A percentile compares a stretch with the other conserved stretches of the same genome.
Evolutionary conservation across 2,797 vertebrate species (phyloP).

Genomic region (Micromesistius poutassou): DNA sequence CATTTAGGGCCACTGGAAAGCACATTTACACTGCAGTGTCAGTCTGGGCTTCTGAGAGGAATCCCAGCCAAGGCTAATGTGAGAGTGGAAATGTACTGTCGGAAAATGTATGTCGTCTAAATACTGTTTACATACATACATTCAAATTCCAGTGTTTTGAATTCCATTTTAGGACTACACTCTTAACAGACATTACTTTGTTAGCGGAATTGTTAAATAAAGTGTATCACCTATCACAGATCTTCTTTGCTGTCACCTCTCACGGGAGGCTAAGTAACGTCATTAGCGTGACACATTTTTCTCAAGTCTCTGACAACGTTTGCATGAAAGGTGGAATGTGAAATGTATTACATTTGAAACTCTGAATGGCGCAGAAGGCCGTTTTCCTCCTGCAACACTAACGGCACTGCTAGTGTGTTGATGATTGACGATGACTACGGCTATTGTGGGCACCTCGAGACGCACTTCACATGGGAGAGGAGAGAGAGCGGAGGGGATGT

Average conservation of each 20-base stretch:
- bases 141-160: not conserved
- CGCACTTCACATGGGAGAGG: not conserved
- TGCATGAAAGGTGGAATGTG: not conserved
- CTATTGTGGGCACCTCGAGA: not conserved
- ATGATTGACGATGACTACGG: not conserved
- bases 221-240: not conserved
- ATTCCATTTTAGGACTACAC: not conserved
- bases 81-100: not conserved
- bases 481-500: not conserved
- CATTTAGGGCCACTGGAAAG: not conserved
- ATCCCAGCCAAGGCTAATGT: not conserved
- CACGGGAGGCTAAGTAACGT: not conserved
- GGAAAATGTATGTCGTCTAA: not conserved
- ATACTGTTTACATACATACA: not conserved
- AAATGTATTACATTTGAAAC: not conserved
- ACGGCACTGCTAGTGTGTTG: not conserved
- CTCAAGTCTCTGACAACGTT: not conserved
- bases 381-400: not conserved
- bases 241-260: not conserved
- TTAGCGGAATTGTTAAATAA: no score
- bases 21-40: not conserved
- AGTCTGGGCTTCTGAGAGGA: not conserved
- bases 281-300: not conserved
- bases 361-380: not conserved
- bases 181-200: not conserved